Evolutionary conservation across 2,113 vertebrate genomes (phyloP), one percentile per base, ranked within the genome.

Genomic region (Notiomystis cincta): DNA sequence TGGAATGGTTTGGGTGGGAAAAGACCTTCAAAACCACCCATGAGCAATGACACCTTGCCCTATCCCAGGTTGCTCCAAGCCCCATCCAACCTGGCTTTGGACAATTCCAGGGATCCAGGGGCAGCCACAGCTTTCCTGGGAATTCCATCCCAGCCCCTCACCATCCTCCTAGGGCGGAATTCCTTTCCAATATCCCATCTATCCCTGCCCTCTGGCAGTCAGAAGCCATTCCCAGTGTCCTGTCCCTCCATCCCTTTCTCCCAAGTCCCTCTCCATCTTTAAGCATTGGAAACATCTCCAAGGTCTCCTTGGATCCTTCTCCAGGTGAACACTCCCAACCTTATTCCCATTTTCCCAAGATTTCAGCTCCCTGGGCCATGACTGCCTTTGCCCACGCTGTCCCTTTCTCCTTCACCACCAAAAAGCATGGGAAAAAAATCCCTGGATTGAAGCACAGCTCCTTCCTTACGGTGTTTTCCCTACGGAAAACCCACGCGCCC

Each of bases 81-180:
- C 4, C 17, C 0, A 1, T 28, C 35, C 48, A 56, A 0, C 15
- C 50, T 17, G 13, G 10, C 51, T 4, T 42, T 35, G 82, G 51
- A 25, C 31, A 50, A 0, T 86, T 57, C 61, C 71, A 50, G 44
- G 51, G 31, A 50, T 57, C 19, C 60, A 40, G 35, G 7, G 2
- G 7, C 58, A 40, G 23, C 40, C 48, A 28, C 40, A 7, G 15
- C 0, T 48, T 16, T 13, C 40, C 60, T n/a, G 35, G 35, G 42
- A 75, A 75, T 66, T 66, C 51, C 42, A 42, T 57, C 4, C 42
- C 60, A 75, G 10, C 5, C 1, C n/a, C 58, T 64, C 57, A 7
- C 22, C 81, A 45, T 11, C 12, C 19, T 47, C 50, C 0, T 10
- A 40, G 35, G 0, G 0, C 0, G 1, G 30, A 57, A 66, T 76